phyloP scores from a whole-genome alignment of 2,888 invertebrate genomes.

The Lagria hirta region DNA sequence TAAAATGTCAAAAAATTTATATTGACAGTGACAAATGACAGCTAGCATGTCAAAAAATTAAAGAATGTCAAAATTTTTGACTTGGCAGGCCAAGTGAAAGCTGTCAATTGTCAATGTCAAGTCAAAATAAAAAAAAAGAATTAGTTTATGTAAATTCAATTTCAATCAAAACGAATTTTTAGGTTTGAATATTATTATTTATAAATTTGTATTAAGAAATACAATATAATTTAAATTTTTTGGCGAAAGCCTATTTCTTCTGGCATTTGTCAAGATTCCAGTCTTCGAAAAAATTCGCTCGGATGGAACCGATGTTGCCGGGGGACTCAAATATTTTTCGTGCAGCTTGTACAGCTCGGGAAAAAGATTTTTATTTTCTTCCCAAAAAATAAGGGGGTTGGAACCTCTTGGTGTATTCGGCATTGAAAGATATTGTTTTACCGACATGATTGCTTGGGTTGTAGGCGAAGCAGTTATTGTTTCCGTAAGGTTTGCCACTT shows the following conservation, averaged over 20 bases:
- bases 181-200: too few relatives aligned
- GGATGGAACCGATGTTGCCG: not conserved
- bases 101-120: too few relatives aligned
- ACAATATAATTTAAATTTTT: conserved; percentile 1
- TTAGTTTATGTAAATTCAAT: too few relatives aligned
- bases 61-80: too few relatives aligned
- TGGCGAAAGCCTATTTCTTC: conserved; percentile 1
- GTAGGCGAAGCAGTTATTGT: conserved; percentile 2
- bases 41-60: too few relatives aligned
- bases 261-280: not conserved
- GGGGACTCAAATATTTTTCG: conserved; percentile 5
- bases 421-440: conserved; percentile 4
- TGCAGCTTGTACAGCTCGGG: not conserved
- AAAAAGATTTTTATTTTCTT: conserved; percentile 3
- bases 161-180: too few relatives aligned
- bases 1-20: too few relatives aligned
- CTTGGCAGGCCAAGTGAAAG: too few relatives aligned
- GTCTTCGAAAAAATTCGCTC: conserved; percentile 1
- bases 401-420: not conserved
- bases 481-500: not conserved
- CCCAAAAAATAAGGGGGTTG: not conserved
- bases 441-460: conserved; percentile 4
- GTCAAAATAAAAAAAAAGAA: too few relatives aligned
- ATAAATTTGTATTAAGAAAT: too few relatives aligned
- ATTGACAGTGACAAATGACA: too few relatives aligned